Conservation (phyloP, 1,140 invertebrate genomes). For the Cydia strobilella region DNA sequence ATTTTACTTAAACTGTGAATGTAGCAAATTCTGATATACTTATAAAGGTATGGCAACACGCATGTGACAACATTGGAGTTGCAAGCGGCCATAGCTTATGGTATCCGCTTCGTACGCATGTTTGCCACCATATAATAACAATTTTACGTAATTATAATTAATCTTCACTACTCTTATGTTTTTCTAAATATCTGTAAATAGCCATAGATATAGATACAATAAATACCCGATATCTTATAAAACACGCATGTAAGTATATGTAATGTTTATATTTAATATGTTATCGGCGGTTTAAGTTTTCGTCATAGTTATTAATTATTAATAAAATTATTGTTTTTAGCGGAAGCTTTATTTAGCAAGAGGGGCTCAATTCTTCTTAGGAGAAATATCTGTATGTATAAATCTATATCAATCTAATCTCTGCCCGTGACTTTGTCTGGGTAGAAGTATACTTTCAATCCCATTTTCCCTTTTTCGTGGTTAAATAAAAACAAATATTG, state of each 20-base stretch:
- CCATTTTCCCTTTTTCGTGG: too few species aligned
- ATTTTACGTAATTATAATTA: too few species aligned
- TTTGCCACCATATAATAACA: too few species aligned
- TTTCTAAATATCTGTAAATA: background rate
- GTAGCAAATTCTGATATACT: background rate
- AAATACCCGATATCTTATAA: background rate
- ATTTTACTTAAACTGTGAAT: background rate
- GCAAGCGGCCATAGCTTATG: too few species aligned
- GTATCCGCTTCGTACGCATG: too few species aligned
- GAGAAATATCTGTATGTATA: background rate
- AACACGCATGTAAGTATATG: constrained; percentile 26
- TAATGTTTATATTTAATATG: constrained; percentile 10
- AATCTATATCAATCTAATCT: background rate
- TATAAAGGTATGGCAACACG: too few species aligned
- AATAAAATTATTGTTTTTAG: constrained; percentile 6
- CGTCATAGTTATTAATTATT: constrained; percentile 17
- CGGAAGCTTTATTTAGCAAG: background rate
- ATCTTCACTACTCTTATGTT: too few species aligned
- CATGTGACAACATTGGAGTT: too few species aligned
- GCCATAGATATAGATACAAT: constrained; percentile 16
- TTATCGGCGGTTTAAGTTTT: constrained; percentile 25
- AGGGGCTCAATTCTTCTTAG: background rate
- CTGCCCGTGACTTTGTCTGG: too few species aligned
- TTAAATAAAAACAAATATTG: too few species aligned
- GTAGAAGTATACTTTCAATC: too few species aligned